Conservation (phyloP, 2,888 invertebrate genomes). For the Lithodes maja region DNA sequence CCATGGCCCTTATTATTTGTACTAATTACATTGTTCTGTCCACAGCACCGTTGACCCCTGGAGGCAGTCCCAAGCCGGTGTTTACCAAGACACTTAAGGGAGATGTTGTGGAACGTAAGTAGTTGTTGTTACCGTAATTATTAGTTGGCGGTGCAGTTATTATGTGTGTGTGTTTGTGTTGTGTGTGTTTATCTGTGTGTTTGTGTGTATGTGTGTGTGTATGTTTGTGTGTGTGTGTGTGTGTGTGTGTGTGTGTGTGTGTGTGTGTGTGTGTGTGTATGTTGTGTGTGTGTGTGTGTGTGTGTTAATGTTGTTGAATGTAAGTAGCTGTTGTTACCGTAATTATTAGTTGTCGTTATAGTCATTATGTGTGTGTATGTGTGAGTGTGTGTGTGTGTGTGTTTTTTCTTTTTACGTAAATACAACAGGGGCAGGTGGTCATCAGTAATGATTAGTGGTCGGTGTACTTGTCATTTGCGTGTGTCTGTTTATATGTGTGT, state of each 20-base stretch:
- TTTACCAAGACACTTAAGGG: constrained; percentile 86
- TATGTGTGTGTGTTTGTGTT: neutral
- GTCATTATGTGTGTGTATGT: neutral
- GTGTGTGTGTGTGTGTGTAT: neutral
- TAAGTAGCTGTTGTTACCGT: neutral
- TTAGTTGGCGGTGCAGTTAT: neutral
- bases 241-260: neutral
- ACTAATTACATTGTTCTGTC: neutral
- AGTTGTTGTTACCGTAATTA: neutral
- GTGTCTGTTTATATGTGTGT: neutral
- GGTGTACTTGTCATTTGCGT: neutral
- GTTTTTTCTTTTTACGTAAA: neutral
- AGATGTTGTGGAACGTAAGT: constrained; percentile 75
- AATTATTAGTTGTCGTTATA: neutral
- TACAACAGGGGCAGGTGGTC: no score
- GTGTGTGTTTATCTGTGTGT: neutral
- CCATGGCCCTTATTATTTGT: no score
- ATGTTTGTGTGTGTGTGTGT: constrained; percentile 33
- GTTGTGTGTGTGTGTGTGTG: neutral
- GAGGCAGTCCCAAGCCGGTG: constrained; percentile 76
- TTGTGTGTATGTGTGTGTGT: constrained; percentile 15
- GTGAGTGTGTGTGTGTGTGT: neutral
- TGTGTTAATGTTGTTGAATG: neutral
- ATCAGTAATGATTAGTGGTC: neutral
- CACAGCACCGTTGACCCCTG: constrained; percentile 49